Conservation (phyloP, 2,797 vertebrate genomes). For the Gymnocypris eckloni region DNA sequence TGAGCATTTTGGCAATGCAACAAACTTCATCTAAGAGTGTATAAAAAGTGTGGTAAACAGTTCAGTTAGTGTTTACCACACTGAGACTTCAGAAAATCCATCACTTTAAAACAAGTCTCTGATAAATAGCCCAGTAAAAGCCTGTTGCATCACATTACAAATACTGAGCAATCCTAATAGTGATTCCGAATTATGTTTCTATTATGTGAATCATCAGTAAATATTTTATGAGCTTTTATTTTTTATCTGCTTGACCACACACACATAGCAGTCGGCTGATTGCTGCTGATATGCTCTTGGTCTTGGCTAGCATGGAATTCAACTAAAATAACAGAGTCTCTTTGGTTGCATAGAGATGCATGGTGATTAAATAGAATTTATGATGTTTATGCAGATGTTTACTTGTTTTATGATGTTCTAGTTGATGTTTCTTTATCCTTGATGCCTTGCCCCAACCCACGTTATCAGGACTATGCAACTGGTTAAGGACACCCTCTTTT, state of each 20-base stretch:
- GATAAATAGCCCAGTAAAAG: neutral
- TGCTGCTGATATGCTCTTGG: neutral
- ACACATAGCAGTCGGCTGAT: neutral
- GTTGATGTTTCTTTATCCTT: neutral
- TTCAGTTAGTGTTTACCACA: neutral
- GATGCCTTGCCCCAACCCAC: neutral
- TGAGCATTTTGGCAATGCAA: neutral
- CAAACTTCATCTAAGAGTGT: neutral
- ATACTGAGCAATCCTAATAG: neutral
- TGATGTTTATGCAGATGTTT: neutral
- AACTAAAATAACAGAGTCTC: neutral
- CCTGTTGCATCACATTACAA: neutral
- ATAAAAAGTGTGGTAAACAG: neutral
- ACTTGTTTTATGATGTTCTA: neutral
- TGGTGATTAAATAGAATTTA: neutral
- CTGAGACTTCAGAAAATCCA: neutral
- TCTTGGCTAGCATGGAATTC: neutral
- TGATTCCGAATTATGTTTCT: neutral
- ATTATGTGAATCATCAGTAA: neutral
- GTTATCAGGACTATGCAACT: too few relatives aligned
- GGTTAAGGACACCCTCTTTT: too few relatives aligned
- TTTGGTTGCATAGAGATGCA: neutral
- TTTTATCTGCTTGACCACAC: neutral
- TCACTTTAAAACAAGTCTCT: neutral
- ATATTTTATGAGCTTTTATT: neutral